These are phyloP conservation scores for Leptobrachium ailaonicum DNA, from an alignment of 2,113 vertebrate genomes.

Conservation along the genomic window DNA sequence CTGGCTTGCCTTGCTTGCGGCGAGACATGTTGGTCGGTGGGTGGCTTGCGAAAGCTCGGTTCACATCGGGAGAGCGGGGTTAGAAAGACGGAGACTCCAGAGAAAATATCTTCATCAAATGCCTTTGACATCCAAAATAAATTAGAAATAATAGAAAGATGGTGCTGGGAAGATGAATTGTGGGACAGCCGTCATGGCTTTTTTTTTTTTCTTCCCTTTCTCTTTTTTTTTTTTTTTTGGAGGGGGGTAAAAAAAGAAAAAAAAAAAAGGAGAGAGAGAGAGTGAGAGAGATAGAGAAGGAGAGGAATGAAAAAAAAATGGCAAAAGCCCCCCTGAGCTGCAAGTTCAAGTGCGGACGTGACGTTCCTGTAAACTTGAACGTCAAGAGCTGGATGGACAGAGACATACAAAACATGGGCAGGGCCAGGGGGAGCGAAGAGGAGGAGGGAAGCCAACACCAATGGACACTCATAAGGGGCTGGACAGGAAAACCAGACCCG, in stretches of 20 bases:
- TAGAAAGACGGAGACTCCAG: slow-evolving; percentile 92
- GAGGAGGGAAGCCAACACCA: slow-evolving; percentile 94
- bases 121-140: slow-evolving; percentile 99
- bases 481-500: slow-evolving; percentile 87
- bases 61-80: slow-evolving; percentile 95
- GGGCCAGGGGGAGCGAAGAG: slow-evolving; percentile 88
- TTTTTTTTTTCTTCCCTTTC: slow-evolving; percentile 68
- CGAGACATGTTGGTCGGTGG: slow-evolving; percentile 94
- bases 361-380: slow-evolving; percentile 99
- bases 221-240: slow-evolving; percentile 53
- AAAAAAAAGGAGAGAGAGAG: slow-evolving; percentile 56
- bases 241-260: slow-evolving; percentile 48
- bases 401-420: slow-evolving; percentile 98
- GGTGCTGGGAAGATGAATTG: slow-evolving; percentile 98
- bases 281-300: slow-evolving; percentile 69
- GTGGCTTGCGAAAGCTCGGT: slow-evolving; percentile 83
- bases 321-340: slow-evolving; percentile 97
- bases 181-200: slow-evolving; percentile 98
- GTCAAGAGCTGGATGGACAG: slow-evolving; percentile 98
- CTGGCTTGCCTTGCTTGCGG: slow-evolving; percentile 99
- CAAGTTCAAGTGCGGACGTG: slow-evolving; percentile 99
- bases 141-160: slow-evolving; percentile 99
- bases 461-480: slow-evolving; percentile 98
- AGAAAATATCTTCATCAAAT: slow-evolving; percentile 98
- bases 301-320: slow-evolving; percentile 93